Conservation (phyloP, 2,888 invertebrate genomes). For the Phengaris alcon region DNA sequence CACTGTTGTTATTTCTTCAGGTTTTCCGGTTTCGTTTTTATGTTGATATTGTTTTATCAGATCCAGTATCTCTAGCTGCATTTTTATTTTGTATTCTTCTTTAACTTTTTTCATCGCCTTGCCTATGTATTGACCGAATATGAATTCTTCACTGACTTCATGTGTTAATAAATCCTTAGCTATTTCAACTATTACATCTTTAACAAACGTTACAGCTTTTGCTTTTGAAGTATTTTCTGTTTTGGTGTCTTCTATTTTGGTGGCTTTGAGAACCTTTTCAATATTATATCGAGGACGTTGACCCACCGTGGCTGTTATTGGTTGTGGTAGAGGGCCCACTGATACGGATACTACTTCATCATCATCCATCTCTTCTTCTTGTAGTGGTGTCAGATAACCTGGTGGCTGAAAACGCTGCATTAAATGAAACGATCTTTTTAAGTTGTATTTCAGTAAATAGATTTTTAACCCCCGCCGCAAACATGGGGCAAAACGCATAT, state of each 20-base stretch:
- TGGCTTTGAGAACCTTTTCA: conserved; percentile 47
- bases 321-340: conserved; percentile 64
- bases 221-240: conserved; percentile 36
- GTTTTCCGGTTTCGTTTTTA: conserved; percentile 32
- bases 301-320: conserved; percentile 31
- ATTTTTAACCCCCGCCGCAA: too few relatives aligned
- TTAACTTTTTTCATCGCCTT: conserved; percentile 64
- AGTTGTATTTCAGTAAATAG: too few relatives aligned
- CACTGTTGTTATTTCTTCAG: conserved; percentile 28
- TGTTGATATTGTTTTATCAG: conserved; percentile 54
- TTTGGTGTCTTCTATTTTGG: conserved; percentile 46
- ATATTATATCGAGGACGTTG: not conserved
- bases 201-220: conserved; percentile 51
- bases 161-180: conserved; percentile 59
- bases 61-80: conserved; percentile 70
- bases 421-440: too few relatives aligned
- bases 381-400: conserved; percentile 61
- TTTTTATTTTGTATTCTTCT: conserved; percentile 50
- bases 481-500: too few relatives aligned
- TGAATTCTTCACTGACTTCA: conserved; percentile 67
- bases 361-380: conserved; percentile 69
- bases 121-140: conserved; percentile 69
- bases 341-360: conserved; percentile 70
- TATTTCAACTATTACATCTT: conserved; percentile 56
- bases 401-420: conserved; percentile 53